phyloP scores from a whole-genome alignment of 2,113 vertebrate genomes.

The Donacobius atricapilla region DNA sequence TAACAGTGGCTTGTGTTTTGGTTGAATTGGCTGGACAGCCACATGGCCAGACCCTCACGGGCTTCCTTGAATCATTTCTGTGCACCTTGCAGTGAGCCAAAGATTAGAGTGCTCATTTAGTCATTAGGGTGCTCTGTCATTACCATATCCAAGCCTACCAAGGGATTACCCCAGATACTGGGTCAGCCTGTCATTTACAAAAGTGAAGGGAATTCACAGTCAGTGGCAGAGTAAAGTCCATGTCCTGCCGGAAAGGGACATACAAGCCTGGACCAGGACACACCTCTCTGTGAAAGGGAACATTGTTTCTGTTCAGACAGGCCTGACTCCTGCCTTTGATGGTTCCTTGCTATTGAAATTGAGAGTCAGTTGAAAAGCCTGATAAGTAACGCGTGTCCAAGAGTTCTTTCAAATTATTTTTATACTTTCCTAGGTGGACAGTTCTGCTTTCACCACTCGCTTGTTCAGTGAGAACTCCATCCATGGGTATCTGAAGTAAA shows the following conservation, averaged over 20 bases:
- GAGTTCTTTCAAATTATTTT: background rate
- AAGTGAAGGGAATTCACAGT: background rate
- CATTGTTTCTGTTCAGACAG: background rate
- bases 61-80: background rate
- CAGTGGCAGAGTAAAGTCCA: background rate
- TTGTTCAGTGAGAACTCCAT: background rate
- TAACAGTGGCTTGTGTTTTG: background rate
- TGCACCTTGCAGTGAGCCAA: background rate
- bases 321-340: background rate
- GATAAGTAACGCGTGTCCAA: background rate
- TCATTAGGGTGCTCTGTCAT: background rate
- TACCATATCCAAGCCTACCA: background rate
- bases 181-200: background rate
- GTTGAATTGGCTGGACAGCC: background rate
- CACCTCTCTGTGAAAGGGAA: background rate
- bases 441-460: background rate
- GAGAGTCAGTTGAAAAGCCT: background rate
- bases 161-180: background rate
- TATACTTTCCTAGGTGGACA: background rate
- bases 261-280: background rate
- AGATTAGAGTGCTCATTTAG: background rate
- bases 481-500: background rate
- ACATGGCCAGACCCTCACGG: background rate
- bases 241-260: fast-evolving
- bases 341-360: background rate